Percentiles rank a stretch among this genome's conserved stretches.
These are phyloP conservation scores for Caenorhabditis zanzibari DNA, from an alignment of 2,888 invertebrate species.

Conservation along the genomic window DNA sequence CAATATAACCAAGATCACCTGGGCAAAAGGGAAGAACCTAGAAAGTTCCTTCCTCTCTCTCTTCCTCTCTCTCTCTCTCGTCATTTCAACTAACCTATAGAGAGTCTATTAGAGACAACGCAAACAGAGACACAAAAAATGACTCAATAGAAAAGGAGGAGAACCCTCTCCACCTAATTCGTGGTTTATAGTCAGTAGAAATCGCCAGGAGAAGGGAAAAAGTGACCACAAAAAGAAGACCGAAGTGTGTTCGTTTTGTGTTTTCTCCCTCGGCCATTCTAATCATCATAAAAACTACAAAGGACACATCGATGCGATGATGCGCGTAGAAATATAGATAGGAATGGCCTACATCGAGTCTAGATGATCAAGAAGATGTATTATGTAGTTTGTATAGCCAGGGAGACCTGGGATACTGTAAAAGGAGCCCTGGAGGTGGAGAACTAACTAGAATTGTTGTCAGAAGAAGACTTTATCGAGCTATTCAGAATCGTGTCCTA, in stretches of 20 bases:
- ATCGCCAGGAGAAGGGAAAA: background rate
- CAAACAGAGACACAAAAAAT: background rate
- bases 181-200: constrained; percentile 17
- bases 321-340: too few relatives aligned
- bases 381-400: background rate
- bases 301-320: constrained; percentile 8
- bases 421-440: too few relatives aligned
- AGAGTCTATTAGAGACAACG: background rate
- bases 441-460: too few relatives aligned
- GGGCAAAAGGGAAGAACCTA: background rate
- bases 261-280: background rate
- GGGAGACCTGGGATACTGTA: too few relatives aligned
- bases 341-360: background rate
- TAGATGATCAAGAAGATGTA: background rate
- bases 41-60: background rate
- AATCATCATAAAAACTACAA: constrained; percentile 35
- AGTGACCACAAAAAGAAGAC: background rate
- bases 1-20: too few relatives aligned
- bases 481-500: too few relatives aligned
- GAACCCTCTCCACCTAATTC: background rate
- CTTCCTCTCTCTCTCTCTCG: background rate
- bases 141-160: background rate
- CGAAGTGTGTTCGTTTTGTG: constrained; percentile 19
- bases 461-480: too few relatives aligned
- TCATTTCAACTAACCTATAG: too few relatives aligned